Evolutionary conservation across 2,113 vertebrate genomes (phyloP), one percentile per base, ranked within the genome.

Genomic region (Cephalopholis sonnerati): DNA sequence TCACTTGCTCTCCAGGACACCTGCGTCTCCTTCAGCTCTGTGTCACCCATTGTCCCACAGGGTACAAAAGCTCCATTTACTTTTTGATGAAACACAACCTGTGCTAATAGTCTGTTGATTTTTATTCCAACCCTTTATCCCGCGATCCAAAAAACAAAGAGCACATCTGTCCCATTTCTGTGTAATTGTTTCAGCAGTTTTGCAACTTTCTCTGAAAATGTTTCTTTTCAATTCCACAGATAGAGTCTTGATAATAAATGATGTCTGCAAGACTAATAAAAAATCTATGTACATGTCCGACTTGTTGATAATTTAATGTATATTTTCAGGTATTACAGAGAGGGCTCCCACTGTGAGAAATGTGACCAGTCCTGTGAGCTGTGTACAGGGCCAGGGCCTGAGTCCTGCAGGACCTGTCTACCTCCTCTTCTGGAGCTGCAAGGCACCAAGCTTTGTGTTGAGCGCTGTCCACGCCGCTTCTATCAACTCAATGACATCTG

Each of bases 31-130:
- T 94, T 67, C 89, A 95, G 25, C 93, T 96, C 48, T 95, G 95
- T 18, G 88, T 96, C 58, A 86, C 81, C 25, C 94, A 95, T 54
- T 96, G 95, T 85, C 95, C 96, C 8, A 92, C 93, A 1, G 94
- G 95, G 96, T 96, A 93, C 58, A 78, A 53, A n/a, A 46, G 36
- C 24, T 39, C 29, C 4, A 15, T 66, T 70, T 79, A 54, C 72
- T 62, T 82, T 48, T 59, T 20, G 1, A 10, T 57, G 16, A 32
- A 22, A 27, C 4, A 1, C 1, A 27, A 67, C 20, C 7, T 39
- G 7, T 20, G 18, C 48, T 24, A 2, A 6, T 12, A 0, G n/a
- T 51, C 59, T 57, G 55, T 74, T 82, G 46, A 58, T 25, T n/a
- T n/a, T 55, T 61, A 25, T 20, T 25, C 18, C 13, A n/a, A 24